Evolutionary conservation across 2,888 invertebrate species (phyloP), one percentile per base, ranked within the genome.

Genomic region (Limnephilus marmoratus): DNA sequence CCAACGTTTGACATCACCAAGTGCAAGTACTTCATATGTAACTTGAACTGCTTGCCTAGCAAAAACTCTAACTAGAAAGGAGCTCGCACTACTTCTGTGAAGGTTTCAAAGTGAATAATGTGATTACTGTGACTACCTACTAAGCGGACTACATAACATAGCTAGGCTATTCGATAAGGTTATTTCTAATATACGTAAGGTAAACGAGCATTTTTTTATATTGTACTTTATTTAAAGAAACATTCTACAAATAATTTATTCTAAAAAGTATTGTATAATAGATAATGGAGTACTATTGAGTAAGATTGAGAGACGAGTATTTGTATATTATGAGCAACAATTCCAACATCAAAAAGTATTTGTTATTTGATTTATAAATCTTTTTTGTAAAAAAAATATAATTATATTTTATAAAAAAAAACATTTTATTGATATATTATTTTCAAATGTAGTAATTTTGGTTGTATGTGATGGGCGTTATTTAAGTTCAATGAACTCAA

Each of bases 1-100:
- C 93, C 12, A 92, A 91, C 37, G 93, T 93, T 85, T 94, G 94
- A 93, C 92, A 85, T 85, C 91, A 90, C 31, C 91, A 90, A 49
- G 68, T 91, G 93, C 91, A 91, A 49, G 90, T 91, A 37, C 68
- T 93, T 86, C 93, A 93, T 88, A 93, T 93, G 90, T 93, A 93
- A 86, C 18, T 31, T 86, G 92, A 87, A 90, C 86, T 41, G 81
- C 41, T 90, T 81, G 90, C 91, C n/a, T 41, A 9, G 13, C 15
- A 82, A 82, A 68, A n/a, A 41, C 45, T 24, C 49, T 86, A 15
- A 18, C 9, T 29, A 49, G n/a, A 83, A 83, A 34, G 37, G 83
- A 37, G 83, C 24, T 83, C 24, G 24, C 41, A 83, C 83, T 83
- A 68, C 68, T 83, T 45, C 45, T 41, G 11, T 29, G 86, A 86